Evolutionary conservation across 1,140 invertebrate species (phyloP), one percentile per base, ranked within the genome.

Genomic region (Condylostylus longicornis): DNA sequence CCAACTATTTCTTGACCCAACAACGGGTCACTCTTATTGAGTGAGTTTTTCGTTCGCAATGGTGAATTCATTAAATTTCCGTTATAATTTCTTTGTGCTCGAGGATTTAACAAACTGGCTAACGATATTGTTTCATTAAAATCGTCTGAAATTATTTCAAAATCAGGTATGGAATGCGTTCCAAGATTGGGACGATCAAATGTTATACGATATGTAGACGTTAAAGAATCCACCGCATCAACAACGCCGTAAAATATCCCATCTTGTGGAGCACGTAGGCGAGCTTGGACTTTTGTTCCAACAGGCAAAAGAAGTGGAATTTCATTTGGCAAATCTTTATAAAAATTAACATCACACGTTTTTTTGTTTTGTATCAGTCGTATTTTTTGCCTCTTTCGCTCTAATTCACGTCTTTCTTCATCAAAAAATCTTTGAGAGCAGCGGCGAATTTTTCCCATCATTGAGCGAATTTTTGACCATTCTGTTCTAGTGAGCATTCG

Each of bases 381-480:
- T 47, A 99, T 95, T 52, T 95, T 84, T 48, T 82, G 79, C 29
- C 94, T 68, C 65, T 93, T 94, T 22, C 79, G 72, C 42, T 93
- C 84, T 25, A 98, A 62, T 46, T 94, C 86, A 43, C 73, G 68
- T 32, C 93, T 67, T 63, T 98, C 95, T 66, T 98, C 93, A 45
- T 77, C 75, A 63, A 99, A 96, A 60, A 99, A 99, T 3, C 89
- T 82, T 58, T 83, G 79, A 3, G 85, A 89, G 58, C 83, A 96
- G 50, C 93, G 69, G 33, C 95, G 63, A 13, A 95, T 95, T 58
- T 96, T 96, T 4, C 95, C 95, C 87, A 99, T 95, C 64, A 96
- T 78, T 40, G 90, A 64, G 35, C 94, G 66, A 22, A 98, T 85
- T 65, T 90, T 89, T 33, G 83, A 82, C 95, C 95, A 99, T 57